These are phyloP conservation scores for Limulus polyphemus DNA, from an alignment of 2,888 invertebrate species.

Conservation along the genomic window DNA sequence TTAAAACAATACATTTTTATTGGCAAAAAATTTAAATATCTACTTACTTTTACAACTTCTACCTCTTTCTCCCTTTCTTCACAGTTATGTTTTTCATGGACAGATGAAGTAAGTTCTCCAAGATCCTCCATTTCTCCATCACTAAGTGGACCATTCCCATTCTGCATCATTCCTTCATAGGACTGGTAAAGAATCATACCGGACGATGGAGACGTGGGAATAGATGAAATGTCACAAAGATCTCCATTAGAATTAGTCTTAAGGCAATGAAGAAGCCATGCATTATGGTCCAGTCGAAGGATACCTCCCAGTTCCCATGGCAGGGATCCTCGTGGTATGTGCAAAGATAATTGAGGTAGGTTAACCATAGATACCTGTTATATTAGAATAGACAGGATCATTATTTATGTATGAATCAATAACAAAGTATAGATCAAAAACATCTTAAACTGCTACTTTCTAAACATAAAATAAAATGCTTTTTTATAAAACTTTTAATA, in stretches of 20 bases:
- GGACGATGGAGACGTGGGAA: constrained; percentile 2
- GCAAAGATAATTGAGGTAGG: constrained; percentile 62
- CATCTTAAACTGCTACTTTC: too few relatives aligned
- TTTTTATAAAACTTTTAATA: too few relatives aligned
- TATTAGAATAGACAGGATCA: too few relatives aligned
- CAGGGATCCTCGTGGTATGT: constrained; percentile 78
- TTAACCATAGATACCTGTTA: constrained; percentile 72
- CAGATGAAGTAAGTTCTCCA: constrained; percentile 30
- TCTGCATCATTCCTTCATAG: constrained; percentile 7
- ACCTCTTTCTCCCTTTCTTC: constrained; percentile 27
- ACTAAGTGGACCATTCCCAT: constrained; percentile 8
- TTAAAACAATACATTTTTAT: too few relatives aligned
- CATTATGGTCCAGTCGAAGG: constrained; percentile 69
- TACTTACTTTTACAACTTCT: constrained; percentile 21
- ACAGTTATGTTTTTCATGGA: constrained; percentile 24
- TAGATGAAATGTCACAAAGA: constrained; percentile 20
- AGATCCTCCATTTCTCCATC: constrained; percentile 19
- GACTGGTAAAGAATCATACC: constrained; percentile 8
- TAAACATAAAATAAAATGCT: too few relatives aligned
- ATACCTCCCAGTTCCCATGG: constrained; percentile 79
- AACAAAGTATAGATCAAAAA: too few relatives aligned
- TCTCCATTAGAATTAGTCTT: constrained; percentile 36
- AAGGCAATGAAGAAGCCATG: constrained; percentile 65
- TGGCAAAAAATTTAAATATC: too few relatives aligned
- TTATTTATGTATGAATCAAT: too few relatives aligned